A percentile compares a stretch with the other conserved stretches of the same genome.
phyloP scores from a whole-genome alignment of 2,888 invertebrate genomes.

The Eupithecia insigniata region DNA sequence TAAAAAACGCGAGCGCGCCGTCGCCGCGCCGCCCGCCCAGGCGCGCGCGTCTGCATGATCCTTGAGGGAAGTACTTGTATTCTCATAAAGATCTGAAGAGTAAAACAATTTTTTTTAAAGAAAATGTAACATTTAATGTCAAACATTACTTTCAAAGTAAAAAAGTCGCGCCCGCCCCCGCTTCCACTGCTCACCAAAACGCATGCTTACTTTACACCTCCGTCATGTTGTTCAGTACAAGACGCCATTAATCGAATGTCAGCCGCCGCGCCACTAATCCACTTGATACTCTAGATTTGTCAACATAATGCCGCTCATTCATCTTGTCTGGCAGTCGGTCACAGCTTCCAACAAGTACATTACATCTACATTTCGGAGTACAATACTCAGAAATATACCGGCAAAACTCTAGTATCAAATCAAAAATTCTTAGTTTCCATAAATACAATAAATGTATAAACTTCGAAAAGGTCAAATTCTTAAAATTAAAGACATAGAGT shows the following conservation, averaged over 20 bases:
- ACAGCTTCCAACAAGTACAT: not conserved
- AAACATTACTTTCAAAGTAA: not conserved
- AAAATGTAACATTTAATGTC: not conserved
- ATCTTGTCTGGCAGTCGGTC: conserved; percentile 30
- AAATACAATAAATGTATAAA: too few species aligned
- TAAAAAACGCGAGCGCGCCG: too few species aligned
- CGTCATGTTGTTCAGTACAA: not conserved
- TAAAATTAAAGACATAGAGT: too few species aligned
- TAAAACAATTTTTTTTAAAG: not conserved
- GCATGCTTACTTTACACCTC: not conserved
- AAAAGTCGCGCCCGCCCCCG: not conserved
- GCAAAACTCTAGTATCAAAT: too few species aligned
- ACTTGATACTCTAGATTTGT: conserved; percentile 2
- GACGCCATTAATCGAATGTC: not conserved
- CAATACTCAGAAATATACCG: too few species aligned
- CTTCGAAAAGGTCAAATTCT: too few species aligned
- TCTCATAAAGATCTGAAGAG: too few species aligned
- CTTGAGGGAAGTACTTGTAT: too few species aligned
- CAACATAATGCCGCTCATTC: conserved; percentile 6
- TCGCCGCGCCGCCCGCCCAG: too few species aligned
- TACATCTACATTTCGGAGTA: not conserved
- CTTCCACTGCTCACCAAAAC: not conserved
- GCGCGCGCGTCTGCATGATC: too few species aligned
- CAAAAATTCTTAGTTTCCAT: too few species aligned
- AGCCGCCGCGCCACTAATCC: not conserved